Conservation (phyloP, 2,888 invertebrate species). For the Iphiclides podalirius region DNA sequence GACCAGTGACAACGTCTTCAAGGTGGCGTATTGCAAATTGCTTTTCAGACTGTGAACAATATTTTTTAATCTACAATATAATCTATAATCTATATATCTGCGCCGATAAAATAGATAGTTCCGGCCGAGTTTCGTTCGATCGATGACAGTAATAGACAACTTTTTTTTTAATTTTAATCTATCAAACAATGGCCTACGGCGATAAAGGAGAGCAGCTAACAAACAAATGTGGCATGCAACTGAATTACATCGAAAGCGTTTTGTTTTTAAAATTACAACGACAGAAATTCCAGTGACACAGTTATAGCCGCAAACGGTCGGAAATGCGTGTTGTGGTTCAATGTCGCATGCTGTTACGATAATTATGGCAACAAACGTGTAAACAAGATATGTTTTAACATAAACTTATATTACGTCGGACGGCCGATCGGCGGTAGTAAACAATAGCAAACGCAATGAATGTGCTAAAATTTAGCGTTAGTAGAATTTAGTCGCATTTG, state of each 20-base stretch:
- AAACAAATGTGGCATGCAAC: neutral
- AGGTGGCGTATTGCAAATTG: constrained; percentile 69
- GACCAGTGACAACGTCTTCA: constrained; percentile 73
- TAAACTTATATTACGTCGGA: too few species aligned
- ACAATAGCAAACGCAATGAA: too few species aligned
- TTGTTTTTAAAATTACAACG: neutral
- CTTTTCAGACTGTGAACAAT: constrained; percentile 57
- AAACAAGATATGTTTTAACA: too few species aligned
- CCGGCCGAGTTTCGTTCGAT: too few species aligned
- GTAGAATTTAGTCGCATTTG: neutral
- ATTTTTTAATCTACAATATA: too few species aligned
- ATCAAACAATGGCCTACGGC: neutral
- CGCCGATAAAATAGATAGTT: too few species aligned
- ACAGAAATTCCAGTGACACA: constrained; percentile 12
- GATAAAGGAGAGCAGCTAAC: neutral
- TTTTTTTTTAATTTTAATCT: neutral
- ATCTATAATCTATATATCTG: neutral
- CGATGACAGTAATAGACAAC: too few species aligned
- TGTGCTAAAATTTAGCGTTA: too few species aligned
- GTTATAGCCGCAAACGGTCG: constrained; percentile 10
- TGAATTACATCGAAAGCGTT: constrained; percentile 1
- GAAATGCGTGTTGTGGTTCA: constrained; percentile 7
- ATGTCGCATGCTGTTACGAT: neutral
- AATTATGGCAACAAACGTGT: constrained; percentile 6
- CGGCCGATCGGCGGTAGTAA: too few species aligned